Evolutionary conservation across 2,888 invertebrate genomes (phyloP).

Genomic region (Dromius quadrimaculatus): DNA sequence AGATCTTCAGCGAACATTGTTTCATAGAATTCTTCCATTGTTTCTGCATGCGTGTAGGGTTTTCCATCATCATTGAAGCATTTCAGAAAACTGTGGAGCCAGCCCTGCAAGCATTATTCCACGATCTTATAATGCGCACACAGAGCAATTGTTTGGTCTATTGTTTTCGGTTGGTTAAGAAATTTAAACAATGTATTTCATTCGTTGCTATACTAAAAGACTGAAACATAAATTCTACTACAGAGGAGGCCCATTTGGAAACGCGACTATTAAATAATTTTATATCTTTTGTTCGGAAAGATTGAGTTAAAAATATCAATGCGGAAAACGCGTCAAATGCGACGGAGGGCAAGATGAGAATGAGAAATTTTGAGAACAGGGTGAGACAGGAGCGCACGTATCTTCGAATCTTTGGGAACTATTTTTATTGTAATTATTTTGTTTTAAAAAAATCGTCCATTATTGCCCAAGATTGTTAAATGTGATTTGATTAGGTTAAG

Average conservation of each 20-base stretch:
- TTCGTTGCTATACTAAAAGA: slow-evolving; percentile 48
- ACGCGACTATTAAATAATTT: slow-evolving; percentile 55
- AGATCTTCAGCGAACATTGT: slow-evolving; percentile 22
- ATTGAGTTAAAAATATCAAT: slow-evolving; percentile 64
- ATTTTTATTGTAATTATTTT: no score
- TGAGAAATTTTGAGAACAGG: no score
- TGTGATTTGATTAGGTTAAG: no score
- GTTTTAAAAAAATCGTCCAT: no score
- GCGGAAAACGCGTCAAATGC: slow-evolving; percentile 27
- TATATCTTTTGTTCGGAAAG: slow-evolving; percentile 56
- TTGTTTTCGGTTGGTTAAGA: slow-evolving; percentile 51
- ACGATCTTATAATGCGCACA: slow-evolving; percentile 48
- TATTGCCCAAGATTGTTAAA: no score
- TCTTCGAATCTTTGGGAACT: no score
- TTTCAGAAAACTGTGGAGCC: slow-evolving; percentile 5
- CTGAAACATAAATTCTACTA: slow-evolving; percentile 51
- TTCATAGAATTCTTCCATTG: slow-evolving; percentile 3
- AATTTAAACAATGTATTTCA: slow-evolving; percentile 53
- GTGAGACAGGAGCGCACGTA: not conserved
- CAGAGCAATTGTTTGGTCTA: slow-evolving; percentile 47
- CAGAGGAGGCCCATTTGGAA: slow-evolving; percentile 45
- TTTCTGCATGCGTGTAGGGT: slow-evolving; percentile 19
- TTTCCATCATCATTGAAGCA: slow-evolving; percentile 12
- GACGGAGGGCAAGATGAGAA: slow-evolving; percentile 16
- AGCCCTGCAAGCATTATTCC: slow-evolving; percentile 42